Conservation (phyloP, 92 coral and sea anemone species). For the Diadumene lineata region DNA sequence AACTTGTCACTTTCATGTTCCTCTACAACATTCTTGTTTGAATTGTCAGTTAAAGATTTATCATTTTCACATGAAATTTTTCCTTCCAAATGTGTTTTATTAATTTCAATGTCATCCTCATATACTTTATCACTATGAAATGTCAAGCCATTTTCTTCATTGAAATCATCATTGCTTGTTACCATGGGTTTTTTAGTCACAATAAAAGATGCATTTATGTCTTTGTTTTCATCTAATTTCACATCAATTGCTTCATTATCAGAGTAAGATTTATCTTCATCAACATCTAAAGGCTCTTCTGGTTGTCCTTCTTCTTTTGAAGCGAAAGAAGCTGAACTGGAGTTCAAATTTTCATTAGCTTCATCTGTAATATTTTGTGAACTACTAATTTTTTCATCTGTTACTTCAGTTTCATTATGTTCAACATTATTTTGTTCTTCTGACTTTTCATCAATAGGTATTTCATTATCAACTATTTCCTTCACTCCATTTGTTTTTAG, state of each 20-base stretch:
- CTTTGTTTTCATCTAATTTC: slow-evolving; percentile 2
- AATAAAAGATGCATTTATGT: not conserved
- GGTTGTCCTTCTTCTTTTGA: not conserved
- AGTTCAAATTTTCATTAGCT: not conserved
- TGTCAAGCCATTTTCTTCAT: not conserved
- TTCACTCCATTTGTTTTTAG: not conserved
- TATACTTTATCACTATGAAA: not conserved
- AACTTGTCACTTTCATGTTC: too few species aligned
- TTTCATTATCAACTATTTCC: not conserved
- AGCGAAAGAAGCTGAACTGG: not conserved
- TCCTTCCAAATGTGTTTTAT: not conserved
- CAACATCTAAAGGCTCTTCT: not conserved
- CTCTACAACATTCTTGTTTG: too few species aligned
- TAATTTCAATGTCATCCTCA: not conserved
- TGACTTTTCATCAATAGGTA: not conserved
- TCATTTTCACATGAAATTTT: too few species aligned
- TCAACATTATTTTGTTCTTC: slow-evolving; percentile 6
- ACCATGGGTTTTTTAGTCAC: not conserved
- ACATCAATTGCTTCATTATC: not conserved
- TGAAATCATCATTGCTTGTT: not conserved
- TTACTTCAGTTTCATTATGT: not conserved
- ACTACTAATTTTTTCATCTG: not conserved
- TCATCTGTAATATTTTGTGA: not conserved
- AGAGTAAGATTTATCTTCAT: not conserved
- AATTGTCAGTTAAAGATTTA: too few species aligned